Conservation (phyloP, 2,888 invertebrate species). For the Pristionchus entomophagus region DNA sequence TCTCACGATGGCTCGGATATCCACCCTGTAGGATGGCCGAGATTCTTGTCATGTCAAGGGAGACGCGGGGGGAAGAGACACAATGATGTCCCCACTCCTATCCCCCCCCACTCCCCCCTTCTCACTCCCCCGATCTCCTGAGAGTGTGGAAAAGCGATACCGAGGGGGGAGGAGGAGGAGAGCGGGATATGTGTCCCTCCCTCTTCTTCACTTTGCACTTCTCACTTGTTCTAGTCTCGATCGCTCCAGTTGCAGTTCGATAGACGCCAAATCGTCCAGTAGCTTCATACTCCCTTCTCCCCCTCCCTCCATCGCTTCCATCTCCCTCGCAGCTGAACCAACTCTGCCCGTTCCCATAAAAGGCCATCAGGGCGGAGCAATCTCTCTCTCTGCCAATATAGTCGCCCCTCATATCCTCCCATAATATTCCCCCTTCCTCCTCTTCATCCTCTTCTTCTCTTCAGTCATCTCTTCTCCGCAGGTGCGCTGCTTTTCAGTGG, state of each 20-base stretch:
- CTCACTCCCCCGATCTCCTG: conserved; percentile 39
- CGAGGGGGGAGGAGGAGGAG: conserved; percentile 15
- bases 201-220: neutral
- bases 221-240: conserved; percentile 9
- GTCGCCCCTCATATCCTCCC: conserved; percentile 20
- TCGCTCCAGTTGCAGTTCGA: neutral
- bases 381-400: conserved; percentile 39
- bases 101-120: neutral
- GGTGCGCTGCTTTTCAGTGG: conserved; percentile 9
- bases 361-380: conserved; percentile 36
- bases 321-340: conserved; percentile 34
- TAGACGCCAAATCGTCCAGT: neutral
- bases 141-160: conserved; percentile 48
- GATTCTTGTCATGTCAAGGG: conserved; percentile 37
- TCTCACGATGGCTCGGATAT: conserved; percentile 9
- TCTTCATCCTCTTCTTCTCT: conserved; percentile 12
- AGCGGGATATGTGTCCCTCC: neutral
- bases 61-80: neutral
- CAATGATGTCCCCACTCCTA: conserved; percentile 15
- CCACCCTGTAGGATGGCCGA: neutral
- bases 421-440: too few species aligned
- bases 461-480: conserved; percentile 11
- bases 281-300: neutral
- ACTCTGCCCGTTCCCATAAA: conserved; percentile 16
- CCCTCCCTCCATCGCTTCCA: neutral